Evolutionary conservation across 2,113 vertebrate genomes (phyloP), one percentile per base, ranked within the genome.

Genomic region (Maccullochella peelii): DNA sequence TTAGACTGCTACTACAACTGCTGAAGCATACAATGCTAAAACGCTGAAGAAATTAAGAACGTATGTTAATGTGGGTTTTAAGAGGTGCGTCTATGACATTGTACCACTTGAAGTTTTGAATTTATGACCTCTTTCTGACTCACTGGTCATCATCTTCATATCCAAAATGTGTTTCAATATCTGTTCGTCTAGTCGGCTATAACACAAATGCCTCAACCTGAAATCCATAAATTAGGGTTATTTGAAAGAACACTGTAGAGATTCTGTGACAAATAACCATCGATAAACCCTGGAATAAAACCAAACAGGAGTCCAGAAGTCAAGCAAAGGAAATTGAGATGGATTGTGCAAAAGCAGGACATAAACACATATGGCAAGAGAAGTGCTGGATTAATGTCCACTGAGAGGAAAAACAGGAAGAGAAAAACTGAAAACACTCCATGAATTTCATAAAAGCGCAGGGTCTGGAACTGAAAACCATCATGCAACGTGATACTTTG

Each of bases 341-440:
- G 27, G 36, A 66, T 66, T 59, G 18, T 21, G 20, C 23, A 52
- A 9, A 50, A 23, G 23, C 58, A 30, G 63, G 57, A 25, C 14
- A 82, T 79, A 49, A 82, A 72, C 65, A 83, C 20, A 54, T 25
- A 58, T 47, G 33, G 44, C 54, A 38, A 49, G 21, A 73, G 54
- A 72, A 62, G 30, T 6, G 42, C 21, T 62, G 23, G n/a, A 55
- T 71, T 52, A 33, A 62, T 57, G 33, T 54, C 8, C 44, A 42
- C 25, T 70, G 15, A 25, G 59, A 54, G 15, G 23, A 54, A 21
- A n/a, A 20, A 77, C 23, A n/a, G 30, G 1, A 0, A 59, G 38
- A 55, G n/a, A 14, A 68, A 23, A 33, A 40, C 30, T 20, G 23
- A 49, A 23, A 52, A 50, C 23, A 27, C 8, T 1, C 4, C 25